Base-by-base conservation (phyloP, 2,113 vertebrate genomes). In the Emberiza fucata region DNA sequence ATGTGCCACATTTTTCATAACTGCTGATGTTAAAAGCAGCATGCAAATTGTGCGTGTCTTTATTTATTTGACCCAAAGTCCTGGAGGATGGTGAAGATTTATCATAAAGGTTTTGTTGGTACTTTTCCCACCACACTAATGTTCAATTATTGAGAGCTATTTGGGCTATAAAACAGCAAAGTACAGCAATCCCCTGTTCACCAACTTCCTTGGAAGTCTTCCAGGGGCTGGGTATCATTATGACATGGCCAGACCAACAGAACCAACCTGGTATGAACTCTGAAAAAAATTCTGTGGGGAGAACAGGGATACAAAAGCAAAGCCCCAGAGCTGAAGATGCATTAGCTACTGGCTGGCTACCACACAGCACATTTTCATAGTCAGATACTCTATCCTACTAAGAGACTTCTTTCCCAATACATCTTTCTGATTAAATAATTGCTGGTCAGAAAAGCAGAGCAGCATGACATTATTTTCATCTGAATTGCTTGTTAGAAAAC, bases 21-120 rank as follows among this genome's bases (percentile, higher is more conserved):
- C 56, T 93, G 90, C 81, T 92, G 93, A 75, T 90, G 82, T 85
- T 93, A 93, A 94, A 94, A 93, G 54, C 47, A 81, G 92, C 66
- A 77, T 81, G 59, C 44, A 86, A 92, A 91, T 88, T 80, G 71
- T 93, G 81, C 59, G 21, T 28, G 24, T 78, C 75, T 85, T 79
- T 88, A 77, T 91, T 93, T 91, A 88, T 88, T 93, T 92, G 93
- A 86, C 75, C 71, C 17, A 12, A 83, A 88, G 61, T 93, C 75
- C 51, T 86, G 71, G 54, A 85, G 63, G 75, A 90, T 70, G 64
- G 44, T 1, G 0, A 81, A 90, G 70, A 93, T 91, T 94, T 94
- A 81, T 73, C 45, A 68, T 86, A 80, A 88, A 91, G 86, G 56
- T 94, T 95, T 92, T 90, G 75, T 70, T 90, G 90, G 92, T 88